Percentiles rank a stretch among this genome's conserved stretches.
Evolutionary conservation across 2,888 invertebrate genomes (phyloP).

Genomic region (Ormia ochracea): DNA sequence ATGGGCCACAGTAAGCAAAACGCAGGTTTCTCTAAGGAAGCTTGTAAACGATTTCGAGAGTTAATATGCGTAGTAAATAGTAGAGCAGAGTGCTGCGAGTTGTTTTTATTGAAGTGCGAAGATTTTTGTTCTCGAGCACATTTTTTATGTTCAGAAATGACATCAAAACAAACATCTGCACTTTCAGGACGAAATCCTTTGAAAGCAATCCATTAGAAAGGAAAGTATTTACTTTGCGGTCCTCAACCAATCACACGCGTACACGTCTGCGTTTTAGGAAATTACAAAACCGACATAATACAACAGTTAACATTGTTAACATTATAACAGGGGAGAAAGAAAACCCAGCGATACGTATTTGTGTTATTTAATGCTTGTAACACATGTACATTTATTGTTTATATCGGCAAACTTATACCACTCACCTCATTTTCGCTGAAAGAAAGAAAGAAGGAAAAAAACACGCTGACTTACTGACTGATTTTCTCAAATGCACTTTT

Average conservation of each 20-base stretch:
- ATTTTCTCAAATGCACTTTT: conserved; percentile 52
- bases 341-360: conserved; percentile 20
- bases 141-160: not conserved
- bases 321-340: conserved; percentile 3
- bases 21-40: no score
- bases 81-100: no score
- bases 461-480: conserved; percentile 49
- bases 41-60: no score
- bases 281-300: conserved; percentile 11
- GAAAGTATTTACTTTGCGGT: not conserved
- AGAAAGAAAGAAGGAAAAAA: not conserved
- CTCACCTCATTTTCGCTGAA: conserved; percentile 33
- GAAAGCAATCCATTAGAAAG: not conserved
- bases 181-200: no score
- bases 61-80: no score
- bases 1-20: no score
- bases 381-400: conserved; percentile 30
- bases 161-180: not conserved
- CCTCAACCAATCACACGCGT: not conserved
- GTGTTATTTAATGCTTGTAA: conserved; percentile 18
- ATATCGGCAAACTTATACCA: conserved; percentile 32
- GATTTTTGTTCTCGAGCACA: no score
- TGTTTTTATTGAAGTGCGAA: no score
- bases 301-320: conserved; percentile 15
- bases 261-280: conserved; percentile 33